These are phyloP conservation scores for Thecocarcelia acutangulata DNA, from an alignment of 2,888 invertebrate genomes.

Conservation along the genomic window DNA sequence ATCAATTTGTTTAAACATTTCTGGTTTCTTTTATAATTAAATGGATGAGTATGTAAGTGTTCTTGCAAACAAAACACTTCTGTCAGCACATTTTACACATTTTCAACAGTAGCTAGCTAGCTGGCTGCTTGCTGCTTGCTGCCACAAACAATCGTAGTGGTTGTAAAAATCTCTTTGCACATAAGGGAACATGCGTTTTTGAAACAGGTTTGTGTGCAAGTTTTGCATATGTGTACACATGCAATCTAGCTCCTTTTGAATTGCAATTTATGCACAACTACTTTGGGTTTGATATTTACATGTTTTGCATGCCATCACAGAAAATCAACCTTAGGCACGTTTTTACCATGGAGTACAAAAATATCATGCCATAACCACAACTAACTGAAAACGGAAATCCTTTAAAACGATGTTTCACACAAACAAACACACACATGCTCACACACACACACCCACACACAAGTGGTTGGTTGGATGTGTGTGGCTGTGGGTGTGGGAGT, in stretches of 20 bases:
- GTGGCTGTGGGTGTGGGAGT: not conserved
- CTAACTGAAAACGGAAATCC: constrained; percentile 69
- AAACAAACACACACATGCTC: constrained; percentile 37
- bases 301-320: constrained; percentile 63
- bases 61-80: constrained; percentile 55
- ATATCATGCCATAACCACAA: constrained; percentile 63
- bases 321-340: constrained; percentile 69
- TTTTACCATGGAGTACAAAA: constrained; percentile 57
- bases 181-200: not conserved
- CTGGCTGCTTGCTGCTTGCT: too few species aligned
- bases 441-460: not conserved
- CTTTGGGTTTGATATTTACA: constrained; percentile 68
- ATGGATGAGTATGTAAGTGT: not conserved
- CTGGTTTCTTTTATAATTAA: not conserved
- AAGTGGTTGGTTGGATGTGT: not conserved
- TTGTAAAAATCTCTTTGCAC: constrained; percentile 22
- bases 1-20: constrained; percentile 45
- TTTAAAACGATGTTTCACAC: constrained; percentile 46
- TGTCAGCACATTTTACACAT: constrained; percentile 67
- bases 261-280: constrained; percentile 49
- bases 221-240: constrained; percentile 31
- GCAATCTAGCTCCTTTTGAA: constrained; percentile 61
- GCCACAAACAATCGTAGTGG: constrained; percentile 40
- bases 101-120: constrained; percentile 40
- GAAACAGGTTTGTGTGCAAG: not conserved